Base-by-base conservation (phyloP, 2,797 vertebrate species). In the Phrynocephalus vlangalii region DNA sequence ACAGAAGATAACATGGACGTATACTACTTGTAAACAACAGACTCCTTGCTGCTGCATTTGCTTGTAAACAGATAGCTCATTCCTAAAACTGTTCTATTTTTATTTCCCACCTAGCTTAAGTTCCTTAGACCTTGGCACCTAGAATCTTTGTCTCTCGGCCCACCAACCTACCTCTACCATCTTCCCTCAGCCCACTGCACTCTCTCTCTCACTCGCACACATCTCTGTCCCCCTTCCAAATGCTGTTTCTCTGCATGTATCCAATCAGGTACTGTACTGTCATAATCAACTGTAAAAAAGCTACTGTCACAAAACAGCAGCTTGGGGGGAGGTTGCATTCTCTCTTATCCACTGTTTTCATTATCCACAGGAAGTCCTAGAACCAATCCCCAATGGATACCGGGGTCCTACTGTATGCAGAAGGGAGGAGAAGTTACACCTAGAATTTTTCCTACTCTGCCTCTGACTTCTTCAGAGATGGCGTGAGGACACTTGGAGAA, bases 21-120 rank as follows among this genome's bases (percentile, higher is more conserved):
- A 66, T 56, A 77, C 85, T 86, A 89, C 89, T 92, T 83, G 90
- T 82, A 89, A 91, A 95, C 95, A 95, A 95, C 90, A 86, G 82
- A 89, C 87, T 81, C 79, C 30, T 38, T 24, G 22, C 9, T 83
- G 52, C 48, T 73, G 68, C 18, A 38, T 75, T 63, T 44, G 86
- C 88, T 91, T 79, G 88, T 84, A 86, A 91, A 94, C 89, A 87
- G 76, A 91, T 90, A 75, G 70, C 50, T 33, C 50, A 83, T 5
- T 73, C 48, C 22, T 30, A 10, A 38, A 15, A 5, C 26, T 50
- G 26, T n/a, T 85, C 63, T 85, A 20, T 60, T 85, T 85, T 85
- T 48, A 85, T 78, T 24, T 50, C 44, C 6, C 63, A 75, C 16
- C n/a, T 30, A 72, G 3, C 38, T 75, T 44, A 75, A 44, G 22